Percentiles rank a stretch among this genome's conserved stretches.
These are phyloP conservation scores for Sturnus vulgaris DNA, from an alignment of 2,113 vertebrate species.

Conservation along the genomic window DNA sequence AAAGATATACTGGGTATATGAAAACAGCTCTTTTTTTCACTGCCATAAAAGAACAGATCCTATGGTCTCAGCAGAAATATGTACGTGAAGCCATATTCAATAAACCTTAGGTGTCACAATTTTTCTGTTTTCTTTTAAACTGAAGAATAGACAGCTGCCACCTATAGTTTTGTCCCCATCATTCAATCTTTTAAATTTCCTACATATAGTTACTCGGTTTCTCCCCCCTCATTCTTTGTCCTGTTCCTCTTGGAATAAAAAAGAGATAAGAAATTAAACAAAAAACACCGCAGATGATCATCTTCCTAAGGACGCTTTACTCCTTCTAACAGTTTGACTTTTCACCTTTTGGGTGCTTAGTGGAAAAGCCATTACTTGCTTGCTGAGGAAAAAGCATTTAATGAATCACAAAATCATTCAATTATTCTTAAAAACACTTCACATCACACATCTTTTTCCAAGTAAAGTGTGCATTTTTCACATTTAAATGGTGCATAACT, in stretches of 20 bases:
- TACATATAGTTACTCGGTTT: background rate
- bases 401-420: slow-evolving; percentile 60
- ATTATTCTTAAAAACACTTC: slow-evolving; percentile 60
- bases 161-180: background rate
- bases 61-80: background rate
- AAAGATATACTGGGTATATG: slow-evolving; percentile 31
- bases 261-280: slow-evolving; percentile 24
- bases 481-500: slow-evolving; percentile 56
- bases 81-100: background rate
- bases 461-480: slow-evolving; percentile 58
- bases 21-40: slow-evolving; percentile 3
- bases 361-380: slow-evolving; percentile 48
- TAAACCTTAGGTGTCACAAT: slow-evolving; percentile 7
- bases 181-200: slow-evolving; percentile 1
- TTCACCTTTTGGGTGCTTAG: slow-evolving; percentile 13
- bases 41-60: background rate
- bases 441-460: slow-evolving; percentile 54
- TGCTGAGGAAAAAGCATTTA: slow-evolving; percentile 56
- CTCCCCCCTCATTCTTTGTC: background rate
- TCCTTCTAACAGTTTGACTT: slow-evolving; percentile 26
- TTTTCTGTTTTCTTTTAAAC: slow-evolving; percentile 25
- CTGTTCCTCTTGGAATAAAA: background rate
- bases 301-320: background rate
- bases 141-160: background rate
- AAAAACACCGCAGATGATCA: background rate